Conservation (phyloP, 2,888 invertebrate genomes). For the Stenchaetothrips biformis region DNA sequence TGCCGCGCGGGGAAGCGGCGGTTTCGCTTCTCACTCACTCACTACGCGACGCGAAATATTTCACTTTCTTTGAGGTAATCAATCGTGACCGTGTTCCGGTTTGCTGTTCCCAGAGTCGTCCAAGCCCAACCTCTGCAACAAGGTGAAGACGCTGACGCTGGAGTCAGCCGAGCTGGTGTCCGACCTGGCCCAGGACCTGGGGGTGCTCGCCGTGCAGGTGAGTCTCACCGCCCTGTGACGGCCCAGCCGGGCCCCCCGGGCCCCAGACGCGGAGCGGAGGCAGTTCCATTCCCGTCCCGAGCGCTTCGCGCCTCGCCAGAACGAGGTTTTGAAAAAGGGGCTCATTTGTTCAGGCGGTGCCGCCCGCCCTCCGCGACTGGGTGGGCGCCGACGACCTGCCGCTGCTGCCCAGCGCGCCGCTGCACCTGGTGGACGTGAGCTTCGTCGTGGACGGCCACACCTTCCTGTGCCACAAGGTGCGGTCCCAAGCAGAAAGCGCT, state of each 20-base stretch:
- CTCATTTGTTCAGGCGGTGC: no score
- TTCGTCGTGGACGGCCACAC: conserved; percentile 45
- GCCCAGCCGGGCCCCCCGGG: no score
- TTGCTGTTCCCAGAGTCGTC: not conserved
- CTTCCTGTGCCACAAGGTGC: conserved; percentile 48
- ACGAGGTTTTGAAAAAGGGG: no score
- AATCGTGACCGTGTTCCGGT: no score
- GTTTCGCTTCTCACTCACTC: not conserved
- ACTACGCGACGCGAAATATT: not conserved
- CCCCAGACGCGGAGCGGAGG: no score
- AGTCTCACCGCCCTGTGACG: no score
- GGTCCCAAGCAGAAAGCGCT: no score
- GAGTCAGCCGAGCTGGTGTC: conserved; percentile 42
- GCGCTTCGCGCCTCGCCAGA: no score
- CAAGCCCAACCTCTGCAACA: conserved; percentile 37
- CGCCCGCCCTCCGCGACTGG: conserved; percentile 42
- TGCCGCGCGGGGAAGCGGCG: not conserved
- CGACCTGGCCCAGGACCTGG: conserved; percentile 44
- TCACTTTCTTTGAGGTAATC: not conserved
- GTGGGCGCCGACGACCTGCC: conserved; percentile 44
- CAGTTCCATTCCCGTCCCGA: no score
- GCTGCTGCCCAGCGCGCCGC: conserved; percentile 42
- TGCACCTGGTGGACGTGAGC: conserved; percentile 45
- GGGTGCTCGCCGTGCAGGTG: conserved; percentile 43
- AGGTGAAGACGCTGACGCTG: conserved; percentile 45